phyloP scores from a whole-genome alignment of 2,888 invertebrate species.

The Alloscopus bannaensis region DNA sequence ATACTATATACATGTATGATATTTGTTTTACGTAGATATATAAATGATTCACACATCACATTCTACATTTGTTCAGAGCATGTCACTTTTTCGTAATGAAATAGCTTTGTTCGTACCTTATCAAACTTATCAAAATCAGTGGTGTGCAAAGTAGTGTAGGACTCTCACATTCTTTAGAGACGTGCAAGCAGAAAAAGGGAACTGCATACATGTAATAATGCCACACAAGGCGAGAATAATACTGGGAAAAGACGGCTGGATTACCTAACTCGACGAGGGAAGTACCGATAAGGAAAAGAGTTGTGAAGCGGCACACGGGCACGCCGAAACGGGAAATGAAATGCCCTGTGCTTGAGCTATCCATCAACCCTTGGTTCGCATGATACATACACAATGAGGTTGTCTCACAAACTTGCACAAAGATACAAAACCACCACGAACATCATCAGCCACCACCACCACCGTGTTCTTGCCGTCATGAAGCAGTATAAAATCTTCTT shows the following conservation, averaged over 20 bases:
- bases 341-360: constrained; percentile 70
- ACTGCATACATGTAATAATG: no score
- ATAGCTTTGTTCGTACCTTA: constrained; percentile 61
- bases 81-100: constrained; percentile 38
- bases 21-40: not conserved
- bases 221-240: no score
- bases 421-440: constrained; percentile 4
- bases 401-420: no score
- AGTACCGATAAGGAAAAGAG: no score
- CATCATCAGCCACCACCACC: constrained; percentile 5
- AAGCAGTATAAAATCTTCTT: not conserved
- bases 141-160: constrained; percentile 65
- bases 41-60: constrained; percentile 20
- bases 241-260: no score
- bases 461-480: constrained; percentile 7
- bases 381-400: constrained; percentile 72
- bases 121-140: constrained; percentile 65
- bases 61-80: constrained; percentile 19
- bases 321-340: constrained; percentile 71
- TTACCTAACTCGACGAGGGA: no score
- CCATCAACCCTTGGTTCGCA: constrained; percentile 72
- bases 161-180: no score
- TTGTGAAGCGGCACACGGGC: constrained; percentile 23
- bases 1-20: constrained; percentile 12
- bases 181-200: constrained; percentile 25